Conservation (phyloP, 2,888 invertebrate genomes). For the Epistrophe grossulariae region DNA sequence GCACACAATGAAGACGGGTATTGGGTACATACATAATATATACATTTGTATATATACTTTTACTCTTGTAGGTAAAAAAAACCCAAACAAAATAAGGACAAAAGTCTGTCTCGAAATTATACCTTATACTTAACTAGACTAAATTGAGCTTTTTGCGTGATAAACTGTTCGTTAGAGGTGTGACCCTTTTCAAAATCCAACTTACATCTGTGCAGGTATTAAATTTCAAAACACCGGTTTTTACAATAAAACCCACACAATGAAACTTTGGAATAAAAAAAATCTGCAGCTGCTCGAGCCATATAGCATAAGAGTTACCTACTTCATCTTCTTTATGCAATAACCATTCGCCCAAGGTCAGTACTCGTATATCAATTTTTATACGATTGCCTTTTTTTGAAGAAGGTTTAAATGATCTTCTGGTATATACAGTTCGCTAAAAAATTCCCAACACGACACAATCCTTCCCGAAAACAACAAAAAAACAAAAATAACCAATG, state of each 20-base stretch:
- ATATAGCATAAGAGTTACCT: slow-evolving; percentile 47
- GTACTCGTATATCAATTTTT: slow-evolving; percentile 72
- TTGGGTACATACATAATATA: too few species aligned
- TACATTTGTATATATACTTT: too few species aligned
- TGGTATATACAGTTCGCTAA: slow-evolving; percentile 18
- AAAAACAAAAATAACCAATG: slow-evolving; percentile 26
- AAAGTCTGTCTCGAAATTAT: too few species aligned
- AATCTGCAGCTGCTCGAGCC: slow-evolving; percentile 61
- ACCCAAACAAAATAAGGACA: too few species aligned
- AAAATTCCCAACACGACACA: slow-evolving; percentile 48
- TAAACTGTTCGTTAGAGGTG: neutral
- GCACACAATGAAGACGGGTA: too few species aligned
- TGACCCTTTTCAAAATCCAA: slow-evolving; percentile 1
- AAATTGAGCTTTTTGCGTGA: slow-evolving; percentile 6
- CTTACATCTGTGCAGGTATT: neutral
- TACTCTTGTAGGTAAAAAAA: too few species aligned
- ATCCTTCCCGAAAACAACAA: slow-evolving; percentile 27
- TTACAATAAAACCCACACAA: slow-evolving; percentile 31
- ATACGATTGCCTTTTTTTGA: slow-evolving; percentile 51
- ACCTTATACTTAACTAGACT: too few species aligned
- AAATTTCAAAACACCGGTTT: slow-evolving; percentile 48
- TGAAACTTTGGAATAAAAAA: neutral
- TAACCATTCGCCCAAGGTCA: slow-evolving; percentile 71
- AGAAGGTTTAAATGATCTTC: slow-evolving; percentile 9
- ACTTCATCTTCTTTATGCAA: slow-evolving; percentile 30